These are phyloP conservation scores for Drosophila cracens DNA, from an alignment of 2,888 invertebrate genomes.

Conservation along the genomic window DNA sequence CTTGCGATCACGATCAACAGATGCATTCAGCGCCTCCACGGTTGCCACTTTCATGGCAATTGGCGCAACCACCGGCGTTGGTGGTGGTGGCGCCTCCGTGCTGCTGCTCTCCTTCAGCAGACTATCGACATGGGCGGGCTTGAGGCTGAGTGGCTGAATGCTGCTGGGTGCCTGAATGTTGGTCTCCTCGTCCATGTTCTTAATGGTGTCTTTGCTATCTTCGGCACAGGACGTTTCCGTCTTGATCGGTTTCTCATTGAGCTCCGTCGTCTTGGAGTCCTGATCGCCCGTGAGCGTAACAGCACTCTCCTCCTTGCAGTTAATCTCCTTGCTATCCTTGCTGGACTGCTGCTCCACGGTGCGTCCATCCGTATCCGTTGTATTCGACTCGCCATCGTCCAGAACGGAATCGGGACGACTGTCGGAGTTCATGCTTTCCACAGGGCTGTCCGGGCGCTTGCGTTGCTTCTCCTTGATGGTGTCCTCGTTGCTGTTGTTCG, in stretches of 20 bases:
- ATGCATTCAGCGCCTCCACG: conserved; percentile 80
- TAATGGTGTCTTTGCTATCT: conserved; percentile 80
- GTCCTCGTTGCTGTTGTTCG: conserved; percentile 65
- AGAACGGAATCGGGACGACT: conserved; percentile 91
- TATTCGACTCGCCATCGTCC: conserved; percentile 87
- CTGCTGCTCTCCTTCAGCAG: conserved; percentile 53
- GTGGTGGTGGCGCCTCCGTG: conserved; percentile 36
- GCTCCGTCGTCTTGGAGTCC: conserved; percentile 84
- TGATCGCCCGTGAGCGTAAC: conserved; percentile 63
- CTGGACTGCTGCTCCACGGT: conserved; percentile 82
- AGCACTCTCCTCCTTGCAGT: conserved; percentile 77
- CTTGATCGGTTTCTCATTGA: conserved; percentile 81
- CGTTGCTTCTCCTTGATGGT: conserved; percentile 86
- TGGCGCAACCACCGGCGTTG: conserved; percentile 48
- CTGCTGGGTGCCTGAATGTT: conserved; percentile 83
- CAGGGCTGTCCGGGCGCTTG: conserved; percentile 88
- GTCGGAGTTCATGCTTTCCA: conserved; percentile 93
- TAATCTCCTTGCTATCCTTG: conserved; percentile 85
- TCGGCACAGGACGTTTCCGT: conserved; percentile 64
- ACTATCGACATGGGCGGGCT: conserved; percentile 56
- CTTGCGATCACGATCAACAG: conserved; percentile 80
- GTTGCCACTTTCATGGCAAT: conserved; percentile 81
- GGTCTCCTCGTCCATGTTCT: conserved; percentile 84
- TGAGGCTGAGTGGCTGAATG: conserved; percentile 51
- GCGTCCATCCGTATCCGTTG: conserved; percentile 82